Percentiles rank a stretch among this genome's conserved stretches.
Conservation (phyloP, 2,113 vertebrate species). For the Furnarius figulus region DNA sequence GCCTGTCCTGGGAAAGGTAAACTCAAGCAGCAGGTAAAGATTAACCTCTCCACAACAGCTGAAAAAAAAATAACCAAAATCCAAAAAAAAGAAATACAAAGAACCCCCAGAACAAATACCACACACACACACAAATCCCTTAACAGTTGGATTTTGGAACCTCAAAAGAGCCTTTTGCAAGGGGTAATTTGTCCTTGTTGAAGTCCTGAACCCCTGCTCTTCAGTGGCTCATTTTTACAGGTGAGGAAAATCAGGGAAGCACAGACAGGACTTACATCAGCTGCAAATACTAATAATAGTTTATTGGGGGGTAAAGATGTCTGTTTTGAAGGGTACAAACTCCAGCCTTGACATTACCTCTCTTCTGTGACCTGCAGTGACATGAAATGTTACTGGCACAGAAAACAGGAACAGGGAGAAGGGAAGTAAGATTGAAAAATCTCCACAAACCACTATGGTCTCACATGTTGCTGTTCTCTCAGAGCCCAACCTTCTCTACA, state of each 20-base stretch:
- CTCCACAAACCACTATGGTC: background rate
- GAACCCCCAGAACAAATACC: background rate
- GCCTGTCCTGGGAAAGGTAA: background rate
- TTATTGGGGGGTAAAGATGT: background rate
- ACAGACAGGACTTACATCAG: background rate
- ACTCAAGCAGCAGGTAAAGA: background rate
- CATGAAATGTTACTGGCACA: background rate
- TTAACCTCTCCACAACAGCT: background rate
- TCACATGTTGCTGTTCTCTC: background rate
- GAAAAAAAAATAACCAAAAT: background rate
- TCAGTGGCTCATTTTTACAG: background rate
- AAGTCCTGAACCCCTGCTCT: background rate
- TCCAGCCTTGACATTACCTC: background rate
- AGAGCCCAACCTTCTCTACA: background rate
- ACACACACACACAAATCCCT: background rate
- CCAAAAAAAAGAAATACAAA: background rate
- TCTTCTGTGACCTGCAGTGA: background rate
- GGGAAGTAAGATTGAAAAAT: background rate
- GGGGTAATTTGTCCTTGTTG: background rate
- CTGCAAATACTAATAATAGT: background rate
- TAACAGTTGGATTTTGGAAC: background rate
- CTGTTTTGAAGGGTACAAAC: background rate
- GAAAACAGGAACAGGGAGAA: background rate
- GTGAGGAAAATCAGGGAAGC: background rate
- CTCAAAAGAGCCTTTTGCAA: background rate